Evolutionary conservation across 2,797 vertebrate genomes (phyloP).

Genomic region (Poeciliopsis turneri): DNA sequence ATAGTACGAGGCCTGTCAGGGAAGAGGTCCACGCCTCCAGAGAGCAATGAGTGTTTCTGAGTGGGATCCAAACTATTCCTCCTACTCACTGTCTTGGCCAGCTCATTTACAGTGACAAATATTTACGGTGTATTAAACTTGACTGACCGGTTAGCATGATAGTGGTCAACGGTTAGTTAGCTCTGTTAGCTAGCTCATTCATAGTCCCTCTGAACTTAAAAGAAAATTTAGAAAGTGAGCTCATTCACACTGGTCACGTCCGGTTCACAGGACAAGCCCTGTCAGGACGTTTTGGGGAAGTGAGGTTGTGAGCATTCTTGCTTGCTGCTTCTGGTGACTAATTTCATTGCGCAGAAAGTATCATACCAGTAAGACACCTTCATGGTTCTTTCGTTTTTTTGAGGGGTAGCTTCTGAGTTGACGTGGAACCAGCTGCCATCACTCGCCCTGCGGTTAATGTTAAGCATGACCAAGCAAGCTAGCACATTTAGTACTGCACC

Average conservation of each 20-base stretch:
- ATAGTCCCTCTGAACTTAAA: conserved; percentile 39
- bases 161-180: conserved; percentile 41
- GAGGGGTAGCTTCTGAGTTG: not conserved
- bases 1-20: conserved; percentile 50
- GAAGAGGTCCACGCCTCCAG: conserved; percentile 49
- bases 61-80: conserved; percentile 14
- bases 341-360: not conserved
- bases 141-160: conserved; percentile 43
- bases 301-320: conserved; percentile 35
- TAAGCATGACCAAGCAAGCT: conserved; percentile 51
- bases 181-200: conserved; percentile 63
- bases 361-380: conserved; percentile 15
- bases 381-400: conserved; percentile 1
- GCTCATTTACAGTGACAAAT: not conserved
- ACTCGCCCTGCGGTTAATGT: conserved; percentile 22
- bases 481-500: conserved; percentile 53
- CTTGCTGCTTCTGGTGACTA: conserved; percentile 18
- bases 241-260: not conserved
- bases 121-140: conserved; percentile 26
- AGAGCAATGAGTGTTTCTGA: not conserved
- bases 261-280: not conserved
- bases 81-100: not conserved
- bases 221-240: not conserved
- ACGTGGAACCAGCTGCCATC: conserved; percentile 35
- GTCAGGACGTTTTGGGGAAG: not conserved